Evolutionary conservation across 2,113 vertebrate species (phyloP).

Genomic region (Odontesthes bonariensis): DNA sequence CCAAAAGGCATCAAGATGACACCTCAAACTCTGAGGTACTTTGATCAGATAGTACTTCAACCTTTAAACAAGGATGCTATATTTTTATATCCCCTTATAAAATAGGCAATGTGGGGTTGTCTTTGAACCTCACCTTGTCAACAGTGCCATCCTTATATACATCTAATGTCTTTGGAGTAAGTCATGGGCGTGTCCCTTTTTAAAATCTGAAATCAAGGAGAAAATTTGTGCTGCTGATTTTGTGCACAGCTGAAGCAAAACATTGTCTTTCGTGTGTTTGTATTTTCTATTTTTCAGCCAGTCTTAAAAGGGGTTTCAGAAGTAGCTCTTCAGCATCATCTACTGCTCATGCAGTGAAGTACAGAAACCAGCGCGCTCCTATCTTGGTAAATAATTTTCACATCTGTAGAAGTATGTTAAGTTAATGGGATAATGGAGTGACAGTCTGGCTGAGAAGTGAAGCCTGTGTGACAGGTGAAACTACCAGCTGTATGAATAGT

Average conservation of each 20-base stretch:
- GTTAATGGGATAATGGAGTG: slow-evolving; percentile 2
- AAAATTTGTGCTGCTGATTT: neutral
- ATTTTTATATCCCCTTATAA: no score
- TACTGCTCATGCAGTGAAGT: slow-evolving; percentile 33
- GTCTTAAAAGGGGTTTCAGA: neutral
- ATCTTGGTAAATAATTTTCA: slow-evolving; percentile 20
- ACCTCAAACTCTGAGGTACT: no score
- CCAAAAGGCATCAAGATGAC: no score
- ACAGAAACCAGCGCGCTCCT: neutral
- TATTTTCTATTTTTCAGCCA: neutral
- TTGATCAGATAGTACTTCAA: no score
- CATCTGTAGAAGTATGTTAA: slow-evolving; percentile 9
- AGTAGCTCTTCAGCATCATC: slow-evolving; percentile 35
- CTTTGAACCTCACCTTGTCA: no score
- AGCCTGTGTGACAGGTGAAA: neutral
- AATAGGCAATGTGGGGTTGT: no score
- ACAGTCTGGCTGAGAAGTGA: neutral
- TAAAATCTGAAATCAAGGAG: no score
- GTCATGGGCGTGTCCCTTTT: neutral
- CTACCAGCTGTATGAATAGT: neutral
- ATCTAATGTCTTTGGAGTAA: neutral
- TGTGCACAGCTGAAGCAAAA: neutral
- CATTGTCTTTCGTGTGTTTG: neutral
- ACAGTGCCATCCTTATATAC: no score
- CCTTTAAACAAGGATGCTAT: no score